Base-by-base conservation (phyloP, 2,888 invertebrate genomes). In the Synergus gifuensis region DNA sequence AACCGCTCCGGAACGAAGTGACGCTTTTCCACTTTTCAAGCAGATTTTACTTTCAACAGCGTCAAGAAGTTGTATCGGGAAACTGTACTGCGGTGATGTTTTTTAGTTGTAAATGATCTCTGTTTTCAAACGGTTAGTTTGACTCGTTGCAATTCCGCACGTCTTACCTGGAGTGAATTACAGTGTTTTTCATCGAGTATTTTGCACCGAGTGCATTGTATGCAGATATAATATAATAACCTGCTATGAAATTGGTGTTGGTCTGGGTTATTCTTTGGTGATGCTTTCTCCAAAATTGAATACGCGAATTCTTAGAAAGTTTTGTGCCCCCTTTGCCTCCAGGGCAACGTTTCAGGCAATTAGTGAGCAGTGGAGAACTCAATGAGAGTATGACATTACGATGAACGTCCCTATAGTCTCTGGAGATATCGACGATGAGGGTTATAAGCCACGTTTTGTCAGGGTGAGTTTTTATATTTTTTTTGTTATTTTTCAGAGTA, bases 361-460 rank as follows among this genome's bases (percentile, higher is more conserved):
- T 60, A 77, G 76, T 76, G 49, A 16, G 46, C 44, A 67, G 49
- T 78, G 73, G 44, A 60, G 76, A 49, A 78, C 73, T 44, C 40
- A 66, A 60, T 67, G 54, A 78, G 69, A 78, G 85, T 83, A 87
- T 87, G 87, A 83, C 76, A 82, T 82, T 83, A 90, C 85, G 84
- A 92, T 92, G 92, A 91, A 92, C 86, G 88, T 91, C 44, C 92
- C 92, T 81, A 92, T 92, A 79, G 90, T 92, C 80, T 88, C 92
- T 81, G 92, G 92, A 81, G 91, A 92, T 85, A 86, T 92, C 85
- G 91, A 91, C 83, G 91, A 91, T 81, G 90, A 90, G 76, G 88
- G 87, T 82, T 89, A 88, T 84, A 91, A 89, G 82, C 91, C 90
- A 78, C 90, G 91, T 85, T 92, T 92, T 83, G 87, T 92, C 81